Evolutionary conservation across 2,888 invertebrate species (phyloP), one percentile per base, ranked within the genome.

Genomic region (Pammene aurita): DNA sequence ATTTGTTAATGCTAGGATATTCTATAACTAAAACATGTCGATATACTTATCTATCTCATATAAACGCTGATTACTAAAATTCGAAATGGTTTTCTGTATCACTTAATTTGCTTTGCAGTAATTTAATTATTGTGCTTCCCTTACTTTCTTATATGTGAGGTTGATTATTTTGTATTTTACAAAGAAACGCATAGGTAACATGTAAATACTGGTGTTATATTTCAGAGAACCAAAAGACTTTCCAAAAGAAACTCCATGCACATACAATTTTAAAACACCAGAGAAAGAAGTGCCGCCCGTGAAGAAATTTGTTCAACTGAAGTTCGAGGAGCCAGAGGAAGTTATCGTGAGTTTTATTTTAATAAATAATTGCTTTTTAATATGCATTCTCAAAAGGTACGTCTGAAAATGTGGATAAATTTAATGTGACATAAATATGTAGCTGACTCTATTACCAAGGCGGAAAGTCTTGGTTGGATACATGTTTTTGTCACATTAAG

Each of bases 311-410:
- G 81, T 81, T 1, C 85, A 83, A 58, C 77, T 92, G 10, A 90
- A 91, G 72, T 89, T 91, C 75, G 76, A 84, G 56, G 83, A 88
- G 66, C 88, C 92, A 38, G 89, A 90, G 67, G 87, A 88, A 75
- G 81, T 84, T 34, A 78, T 79, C 48, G 71, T 89, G 83, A 90
- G 91, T 63, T 42, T 34, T 50, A n/a, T 38, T 56, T 14, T 50
- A 2, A 6, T 6, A 0, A 6, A 14, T 46, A 14, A 5, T 46
- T 16, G 7, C 14, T 14, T 9, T 16, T 10, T 16, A 46, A 46
- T 46, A 2, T 46, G n/a, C 26, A 26, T 26, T 26, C 26, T 1
- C 2, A 26, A 26, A 26, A 26, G 26, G 26, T 26, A 26, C 26
- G 26, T 26, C 26, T 26, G 26, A 26, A 26, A 26, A 26, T 26